Evolutionary conservation across 2,888 invertebrate species (phyloP).

Genomic region (Clusia tigrina): DNA sequence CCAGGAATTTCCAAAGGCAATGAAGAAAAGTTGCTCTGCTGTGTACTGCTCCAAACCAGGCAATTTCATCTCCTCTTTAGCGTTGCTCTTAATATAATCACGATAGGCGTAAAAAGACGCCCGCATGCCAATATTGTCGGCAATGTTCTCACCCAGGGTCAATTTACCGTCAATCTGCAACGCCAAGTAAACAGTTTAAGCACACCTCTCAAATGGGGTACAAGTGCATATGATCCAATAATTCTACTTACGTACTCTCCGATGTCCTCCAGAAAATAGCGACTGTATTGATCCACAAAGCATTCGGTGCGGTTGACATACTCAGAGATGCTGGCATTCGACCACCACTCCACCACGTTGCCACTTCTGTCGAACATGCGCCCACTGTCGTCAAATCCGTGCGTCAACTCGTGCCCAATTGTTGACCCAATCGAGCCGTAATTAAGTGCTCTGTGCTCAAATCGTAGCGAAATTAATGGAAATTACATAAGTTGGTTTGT

Average conservation of each 20-base stretch:
- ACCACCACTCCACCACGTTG: conserved; percentile 91
- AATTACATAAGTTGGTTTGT: too few relatives aligned
- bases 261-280: conserved; percentile 72
- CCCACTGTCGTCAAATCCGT: conserved; percentile 68
- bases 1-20: conserved; percentile 87
- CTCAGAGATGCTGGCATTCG: conserved; percentile 75
- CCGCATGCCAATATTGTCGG: conserved; percentile 82
- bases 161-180: conserved; percentile 76
- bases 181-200: too few relatives aligned
- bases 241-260: conserved; percentile 71
- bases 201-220: too few relatives aligned
- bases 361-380: conserved; percentile 86
- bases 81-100: conserved; percentile 68
- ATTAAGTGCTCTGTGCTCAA: conserved; percentile 79
- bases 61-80: conserved; percentile 70
- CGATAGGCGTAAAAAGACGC: conserved; percentile 77
- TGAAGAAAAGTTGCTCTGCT: conserved; percentile 80
- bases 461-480: too few relatives aligned
- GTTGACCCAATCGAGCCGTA: conserved; percentile 83
- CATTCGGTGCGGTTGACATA: conserved; percentile 82
- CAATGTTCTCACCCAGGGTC: conserved; percentile 83
- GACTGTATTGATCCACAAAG: conserved; percentile 84
- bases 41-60: conserved; percentile 78
- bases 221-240: background rate
- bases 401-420: conserved; percentile 78